Percentiles rank a stretch among this genome's conserved stretches.
Evolutionary conservation across 2,113 vertebrate species (phyloP).

Genomic region (Orthonyx spaldingii): DNA sequence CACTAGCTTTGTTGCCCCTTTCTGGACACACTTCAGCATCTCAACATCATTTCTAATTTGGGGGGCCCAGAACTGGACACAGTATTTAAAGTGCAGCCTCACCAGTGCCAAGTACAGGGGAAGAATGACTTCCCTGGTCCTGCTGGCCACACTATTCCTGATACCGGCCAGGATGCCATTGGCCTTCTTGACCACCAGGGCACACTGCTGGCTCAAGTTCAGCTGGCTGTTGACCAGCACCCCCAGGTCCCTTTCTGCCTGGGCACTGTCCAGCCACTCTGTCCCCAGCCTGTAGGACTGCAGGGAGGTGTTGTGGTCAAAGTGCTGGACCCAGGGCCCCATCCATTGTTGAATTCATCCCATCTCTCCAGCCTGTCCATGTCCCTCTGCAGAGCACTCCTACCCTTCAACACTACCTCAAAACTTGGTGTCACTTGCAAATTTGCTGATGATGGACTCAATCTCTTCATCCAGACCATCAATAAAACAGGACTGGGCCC

Average conservation of each 20-base stretch:
- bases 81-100: not conserved
- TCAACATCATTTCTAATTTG: rapidly evolving
- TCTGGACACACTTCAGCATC: not conserved
- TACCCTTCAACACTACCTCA: not conserved
- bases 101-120: not conserved
- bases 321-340: not conserved
- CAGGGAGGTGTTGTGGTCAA: not conserved
- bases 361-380: not conserved
- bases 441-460: not conserved
- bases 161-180: not conserved
- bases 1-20: not conserved
- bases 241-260: not conserved
- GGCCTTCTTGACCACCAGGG: not conserved
- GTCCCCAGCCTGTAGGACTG: not conserved
- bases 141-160: not conserved
- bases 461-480: not conserved
- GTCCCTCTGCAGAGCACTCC: not conserved
- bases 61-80: not conserved
- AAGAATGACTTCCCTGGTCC: not conserved
- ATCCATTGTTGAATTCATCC: not conserved
- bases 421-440: not conserved
- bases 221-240: not conserved
- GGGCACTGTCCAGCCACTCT: not conserved
- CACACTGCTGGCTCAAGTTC: not conserved
- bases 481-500: not conserved